Evolutionary conservation across 2,888 invertebrate genomes (phyloP).

Genomic region (Cryptocephalus primarius): DNA sequence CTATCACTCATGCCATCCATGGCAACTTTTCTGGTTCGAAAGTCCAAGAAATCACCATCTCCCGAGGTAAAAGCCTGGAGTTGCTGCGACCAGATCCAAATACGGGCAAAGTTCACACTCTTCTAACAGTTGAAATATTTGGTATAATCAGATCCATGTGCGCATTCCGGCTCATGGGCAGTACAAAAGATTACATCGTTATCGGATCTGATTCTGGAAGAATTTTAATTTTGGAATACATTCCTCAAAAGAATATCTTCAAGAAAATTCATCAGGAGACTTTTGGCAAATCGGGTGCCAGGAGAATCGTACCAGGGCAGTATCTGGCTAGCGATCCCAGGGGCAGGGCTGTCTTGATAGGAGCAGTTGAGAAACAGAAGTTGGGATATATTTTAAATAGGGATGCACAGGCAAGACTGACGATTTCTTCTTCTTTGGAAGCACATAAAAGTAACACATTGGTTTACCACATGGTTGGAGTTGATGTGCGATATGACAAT

Average conservation of each 20-base stretch:
- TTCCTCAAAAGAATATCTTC: slow-evolving; percentile 82
- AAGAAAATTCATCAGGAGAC: slow-evolving; percentile 99
- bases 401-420: slow-evolving; percentile 92
- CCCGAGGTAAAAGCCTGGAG: slow-evolving; percentile 90
- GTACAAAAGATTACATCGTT: slow-evolving; percentile 96
- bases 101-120: slow-evolving; percentile 94
- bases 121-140: slow-evolving; percentile 90
- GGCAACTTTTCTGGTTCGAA: slow-evolving; percentile 98
- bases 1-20: slow-evolving; percentile 94
- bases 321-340: slow-evolving; percentile 98
- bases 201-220: slow-evolving; percentile 97
- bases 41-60: slow-evolving; percentile 92
- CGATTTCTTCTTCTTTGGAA: slow-evolving; percentile 97
- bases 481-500: slow-evolving; percentile 98
- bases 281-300: slow-evolving; percentile 97
- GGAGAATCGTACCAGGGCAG: slow-evolving; percentile 97
- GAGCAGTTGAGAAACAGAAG: slow-evolving; percentile 97
- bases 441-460: slow-evolving; percentile 99
- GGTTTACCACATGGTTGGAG: slow-evolving; percentile 96
- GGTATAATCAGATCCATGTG: slow-evolving; percentile 93
- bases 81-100: slow-evolving; percentile 90
- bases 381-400: slow-evolving; percentile 96
- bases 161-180: slow-evolving; percentile 93
- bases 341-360: slow-evolving; percentile 97
- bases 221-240: slow-evolving; percentile 94